A percentile compares a stretch with the other conserved stretches of the same genome.
phyloP scores from a whole-genome alignment of 2,113 vertebrate species.

The Aplodontia rufa region DNA sequence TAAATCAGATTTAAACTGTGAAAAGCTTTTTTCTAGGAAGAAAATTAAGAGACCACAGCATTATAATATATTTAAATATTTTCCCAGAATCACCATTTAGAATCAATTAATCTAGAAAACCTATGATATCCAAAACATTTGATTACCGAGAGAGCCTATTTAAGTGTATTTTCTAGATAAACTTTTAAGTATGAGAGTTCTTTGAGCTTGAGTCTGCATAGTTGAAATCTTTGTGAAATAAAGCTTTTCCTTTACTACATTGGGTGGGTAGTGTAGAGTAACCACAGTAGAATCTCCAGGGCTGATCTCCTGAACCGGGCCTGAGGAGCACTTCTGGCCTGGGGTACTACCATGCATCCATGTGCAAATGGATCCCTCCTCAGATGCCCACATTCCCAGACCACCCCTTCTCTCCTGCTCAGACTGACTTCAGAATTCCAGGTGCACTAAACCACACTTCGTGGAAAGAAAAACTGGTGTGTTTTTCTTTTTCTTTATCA shows the following conservation, averaged over 20 bases:
- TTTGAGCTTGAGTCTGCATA: background rate
- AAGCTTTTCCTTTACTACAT: background rate
- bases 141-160: background rate
- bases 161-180: background rate
- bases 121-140: background rate
- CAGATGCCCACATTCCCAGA: background rate
- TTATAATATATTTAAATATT: background rate
- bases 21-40: background rate
- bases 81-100: conserved; percentile 6
- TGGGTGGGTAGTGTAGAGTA: background rate
- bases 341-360: accelerated
- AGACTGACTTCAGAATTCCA: background rate
- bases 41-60: background rate
- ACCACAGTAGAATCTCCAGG: background rate
- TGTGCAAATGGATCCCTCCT: background rate
- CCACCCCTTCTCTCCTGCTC: background rate
- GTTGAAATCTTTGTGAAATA: background rate
- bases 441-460: background rate
- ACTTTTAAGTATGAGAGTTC: background rate
- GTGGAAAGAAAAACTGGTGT: background rate
- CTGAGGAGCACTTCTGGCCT: background rate
- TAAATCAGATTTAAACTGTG: background rate
- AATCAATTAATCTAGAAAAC: conserved; percentile 10
- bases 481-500: background rate
- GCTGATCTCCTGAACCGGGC: background rate